phyloP scores from a whole-genome alignment of 2,113 vertebrate genomes.

The Myrmophylax atrothorax region DNA sequence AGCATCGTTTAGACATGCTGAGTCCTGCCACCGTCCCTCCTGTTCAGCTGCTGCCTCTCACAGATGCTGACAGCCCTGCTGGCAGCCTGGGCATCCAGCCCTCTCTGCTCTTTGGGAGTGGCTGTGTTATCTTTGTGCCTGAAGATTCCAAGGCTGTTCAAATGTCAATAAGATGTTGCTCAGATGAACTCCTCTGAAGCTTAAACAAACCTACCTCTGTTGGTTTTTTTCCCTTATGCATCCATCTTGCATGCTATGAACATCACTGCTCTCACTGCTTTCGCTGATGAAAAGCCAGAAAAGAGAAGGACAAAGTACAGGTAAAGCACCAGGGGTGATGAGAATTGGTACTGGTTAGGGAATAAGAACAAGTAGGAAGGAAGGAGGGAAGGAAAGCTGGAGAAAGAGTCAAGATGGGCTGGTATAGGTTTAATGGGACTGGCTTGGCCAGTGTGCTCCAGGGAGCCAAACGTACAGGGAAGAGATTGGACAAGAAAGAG shows the following conservation, averaged over 20 bases:
- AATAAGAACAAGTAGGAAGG: not conserved
- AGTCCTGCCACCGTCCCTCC: not conserved
- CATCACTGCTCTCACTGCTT: not conserved
- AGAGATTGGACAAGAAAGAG: no score
- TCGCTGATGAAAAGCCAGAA: not conserved
- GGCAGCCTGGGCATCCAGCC: not conserved
- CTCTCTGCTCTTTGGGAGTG: not conserved
- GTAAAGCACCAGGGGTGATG: not conserved
- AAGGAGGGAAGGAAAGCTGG: not conserved
- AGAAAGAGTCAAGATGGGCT: not conserved
- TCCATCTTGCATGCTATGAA: not conserved
- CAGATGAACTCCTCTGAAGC: not conserved
- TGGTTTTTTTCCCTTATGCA: not conserved
- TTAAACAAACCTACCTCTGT: not conserved
- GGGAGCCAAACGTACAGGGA: not conserved
- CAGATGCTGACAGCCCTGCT: not conserved
- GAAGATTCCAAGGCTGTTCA: not conserved
- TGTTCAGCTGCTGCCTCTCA: not conserved
- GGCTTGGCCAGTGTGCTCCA: not conserved
- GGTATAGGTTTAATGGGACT: not conserved
- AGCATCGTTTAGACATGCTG: not conserved
- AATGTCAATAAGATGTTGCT: not conserved
- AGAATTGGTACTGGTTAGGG: not conserved
- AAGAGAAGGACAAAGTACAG: not conserved
- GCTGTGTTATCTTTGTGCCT: not conserved